Base-by-base conservation (phyloP, 2,888 invertebrate genomes). In the Pristionchus fissidentatus region DNA sequence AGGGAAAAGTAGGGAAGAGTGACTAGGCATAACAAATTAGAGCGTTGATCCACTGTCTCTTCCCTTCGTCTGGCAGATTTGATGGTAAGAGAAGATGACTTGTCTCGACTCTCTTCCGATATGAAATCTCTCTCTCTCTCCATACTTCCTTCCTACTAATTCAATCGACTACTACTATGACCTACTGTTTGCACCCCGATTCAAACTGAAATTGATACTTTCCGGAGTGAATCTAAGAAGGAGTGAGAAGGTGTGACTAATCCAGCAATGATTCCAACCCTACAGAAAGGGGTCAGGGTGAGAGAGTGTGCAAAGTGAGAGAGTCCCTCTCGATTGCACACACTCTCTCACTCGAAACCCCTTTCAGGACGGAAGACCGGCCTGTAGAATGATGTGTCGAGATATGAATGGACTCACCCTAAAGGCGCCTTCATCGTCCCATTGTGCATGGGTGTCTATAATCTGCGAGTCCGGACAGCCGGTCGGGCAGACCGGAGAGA, bases 111-210 rank as follows among this genome's bases (percentile, higher is more conserved):
- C 38, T 70, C 38, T n/a, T 66, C 66, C 66, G 41, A 41, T n/a
- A n/a, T n/a, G n/a, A n/a, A n/a, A n/a, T n/a, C n/a, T n/a, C n/a
- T n/a, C n/a, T n/a, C n/a, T n/a, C n/a, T n/a, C n/a, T n/a, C n/a
- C n/a, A n/a, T n/a, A 70, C 70, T 70, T 70, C 70, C 70, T 70
- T 70, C 70, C 70, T 70, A 22, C 41, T 70, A 70, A 70, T 70
- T 70, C 70, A 70, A 70, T 70, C 26, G 70, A 70, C 41, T 70
- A 38, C n/a, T n/a, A n/a, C n/a, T n/a, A 41, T 70, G 70, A 70
- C 70, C 70, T 70, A 55, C 41, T 41, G 26, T 19, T 41, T 13
- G 4, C 70, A 1, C 26, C 70, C 41, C 41, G 13, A 38, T 70
- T 66, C n/a, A 70, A n/a, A n/a, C n/a, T n/a, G n/a, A n/a, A n/a